These are phyloP conservation scores for Cheilosia soror DNA, from an alignment of 2,888 invertebrate genomes.

Conservation along the genomic window DNA sequence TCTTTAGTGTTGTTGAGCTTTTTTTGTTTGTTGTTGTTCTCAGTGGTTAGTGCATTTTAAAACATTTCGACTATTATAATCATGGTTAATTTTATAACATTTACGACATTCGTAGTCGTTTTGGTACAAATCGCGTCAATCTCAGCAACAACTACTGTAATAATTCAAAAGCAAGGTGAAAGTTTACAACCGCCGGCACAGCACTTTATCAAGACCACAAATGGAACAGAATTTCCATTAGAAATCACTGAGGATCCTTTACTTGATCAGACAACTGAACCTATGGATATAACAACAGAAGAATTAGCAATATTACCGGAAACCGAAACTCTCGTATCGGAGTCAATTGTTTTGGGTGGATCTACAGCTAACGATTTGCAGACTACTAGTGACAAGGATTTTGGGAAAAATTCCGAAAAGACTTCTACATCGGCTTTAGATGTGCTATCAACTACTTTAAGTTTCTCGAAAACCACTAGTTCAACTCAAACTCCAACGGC, in stretches of 20 bases:
- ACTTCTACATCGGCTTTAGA: neutral
- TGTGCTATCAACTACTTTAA: neutral
- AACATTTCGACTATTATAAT: neutral
- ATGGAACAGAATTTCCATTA: conserved; percentile 64
- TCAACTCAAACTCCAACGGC: conserved; percentile 7
- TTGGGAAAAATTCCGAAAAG: neutral
- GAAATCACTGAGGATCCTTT: conserved; percentile 50
- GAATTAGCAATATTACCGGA: conserved; percentile 11
- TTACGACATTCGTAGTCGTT: conserved; percentile 28
- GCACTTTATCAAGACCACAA: conserved; percentile 48
- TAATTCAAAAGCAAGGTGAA: conserved; percentile 36
- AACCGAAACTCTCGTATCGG: conserved; percentile 32
- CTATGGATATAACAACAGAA: conserved; percentile 30
- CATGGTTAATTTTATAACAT: conserved; percentile 29
- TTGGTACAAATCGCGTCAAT: conserved; percentile 26
- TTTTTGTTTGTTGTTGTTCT: conserved; percentile 3
- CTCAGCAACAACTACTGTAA: conserved; percentile 49
- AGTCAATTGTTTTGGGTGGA: conserved; percentile 45
- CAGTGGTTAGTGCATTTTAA: neutral
- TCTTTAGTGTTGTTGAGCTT: conserved; percentile 32
- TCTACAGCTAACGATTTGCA: conserved; percentile 27
- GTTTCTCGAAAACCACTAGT: conserved; percentile 8
- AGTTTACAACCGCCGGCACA: conserved; percentile 57
- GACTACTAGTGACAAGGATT: neutral
- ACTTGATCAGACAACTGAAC: conserved; percentile 12